A percentile compares a stretch with the other conserved stretches of the same genome.
Conservation (phyloP, 1,140 invertebrate species). For the Mesaphorura yosii region DNA sequence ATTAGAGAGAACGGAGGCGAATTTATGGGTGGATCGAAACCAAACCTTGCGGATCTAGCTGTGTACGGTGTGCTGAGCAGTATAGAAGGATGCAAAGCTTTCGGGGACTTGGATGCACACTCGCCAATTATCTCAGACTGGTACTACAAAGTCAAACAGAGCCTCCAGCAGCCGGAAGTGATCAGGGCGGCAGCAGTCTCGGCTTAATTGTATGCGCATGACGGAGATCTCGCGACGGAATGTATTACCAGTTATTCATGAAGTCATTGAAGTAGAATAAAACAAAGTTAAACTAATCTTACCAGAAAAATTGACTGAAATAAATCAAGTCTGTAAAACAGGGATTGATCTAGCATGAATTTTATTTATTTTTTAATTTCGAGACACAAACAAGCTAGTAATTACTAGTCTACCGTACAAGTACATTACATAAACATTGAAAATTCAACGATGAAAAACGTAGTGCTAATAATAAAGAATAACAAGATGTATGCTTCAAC, state of each 20-base stretch:
- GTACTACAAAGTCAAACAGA: constrained; percentile 38
- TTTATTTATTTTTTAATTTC: no score
- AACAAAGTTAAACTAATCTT: background rate
- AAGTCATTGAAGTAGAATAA: background rate
- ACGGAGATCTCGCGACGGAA: no score
- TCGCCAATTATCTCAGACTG: constrained; percentile 51
- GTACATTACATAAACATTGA: no score
- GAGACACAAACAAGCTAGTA: background rate
- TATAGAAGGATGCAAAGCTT: constrained; percentile 88
- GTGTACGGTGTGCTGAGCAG: constrained; percentile 87
- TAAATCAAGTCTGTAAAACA: background rate
- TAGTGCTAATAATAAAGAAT: no score
- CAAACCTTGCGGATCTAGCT: constrained; percentile 84
- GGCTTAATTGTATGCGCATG: background rate
- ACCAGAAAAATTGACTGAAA: background rate
- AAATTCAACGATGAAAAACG: no score
- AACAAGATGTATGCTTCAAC: no score
- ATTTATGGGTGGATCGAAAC: constrained; percentile 70
- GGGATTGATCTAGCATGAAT: no score
- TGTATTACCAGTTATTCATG: no score
- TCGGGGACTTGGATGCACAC: constrained; percentile 64
- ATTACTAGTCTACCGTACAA: no score
- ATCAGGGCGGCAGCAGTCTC: background rate
- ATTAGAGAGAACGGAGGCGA: constrained; percentile 53
- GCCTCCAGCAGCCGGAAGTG: background rate